phyloP scores from a whole-genome alignment of 2,888 invertebrate species.

The Oligia strigilis region DNA sequence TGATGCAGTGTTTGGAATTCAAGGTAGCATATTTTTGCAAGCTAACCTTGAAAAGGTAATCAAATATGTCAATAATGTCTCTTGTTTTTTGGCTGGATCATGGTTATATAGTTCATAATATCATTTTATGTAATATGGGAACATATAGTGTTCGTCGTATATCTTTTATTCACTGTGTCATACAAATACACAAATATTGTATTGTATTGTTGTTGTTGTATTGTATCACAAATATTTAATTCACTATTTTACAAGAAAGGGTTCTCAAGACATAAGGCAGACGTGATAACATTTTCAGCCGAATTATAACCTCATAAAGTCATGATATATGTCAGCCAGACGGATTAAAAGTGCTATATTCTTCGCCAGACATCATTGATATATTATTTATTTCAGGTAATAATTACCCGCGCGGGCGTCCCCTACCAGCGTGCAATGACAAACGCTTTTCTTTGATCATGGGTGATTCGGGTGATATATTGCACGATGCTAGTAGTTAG shows the following conservation, averaged over 20 bases:
- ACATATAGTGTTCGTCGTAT: neutral
- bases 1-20: neutral
- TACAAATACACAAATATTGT: too few species aligned
- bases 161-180: slow-evolving; percentile 7
- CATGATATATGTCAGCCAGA: slow-evolving; percentile 10
- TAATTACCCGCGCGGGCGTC: slow-evolving; percentile 54
- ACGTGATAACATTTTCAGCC: slow-evolving; percentile 17
- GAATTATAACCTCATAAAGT: slow-evolving; percentile 33
- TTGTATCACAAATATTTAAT: slow-evolving; percentile 19
- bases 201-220: neutral
- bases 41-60: neutral
- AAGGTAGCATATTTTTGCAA: neutral
- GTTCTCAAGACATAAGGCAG: slow-evolving; percentile 13
- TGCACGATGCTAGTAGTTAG: slow-evolving; percentile 32
- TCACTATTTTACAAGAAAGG: slow-evolving; percentile 30
- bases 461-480: slow-evolving; percentile 45
- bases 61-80: neutral
- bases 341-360: slow-evolving; percentile 50
- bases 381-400: slow-evolving; percentile 58
- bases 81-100: neutral
- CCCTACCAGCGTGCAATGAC: slow-evolving; percentile 42
- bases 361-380: slow-evolving; percentile 44
- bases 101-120: neutral
- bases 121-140: neutral
- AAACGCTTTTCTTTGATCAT: slow-evolving; percentile 61